Percentiles rank a stretch among this genome's conserved stretches.
Conservation (phyloP, 2,113 vertebrate genomes). For the Cyphomyrus discorhynchus region DNA sequence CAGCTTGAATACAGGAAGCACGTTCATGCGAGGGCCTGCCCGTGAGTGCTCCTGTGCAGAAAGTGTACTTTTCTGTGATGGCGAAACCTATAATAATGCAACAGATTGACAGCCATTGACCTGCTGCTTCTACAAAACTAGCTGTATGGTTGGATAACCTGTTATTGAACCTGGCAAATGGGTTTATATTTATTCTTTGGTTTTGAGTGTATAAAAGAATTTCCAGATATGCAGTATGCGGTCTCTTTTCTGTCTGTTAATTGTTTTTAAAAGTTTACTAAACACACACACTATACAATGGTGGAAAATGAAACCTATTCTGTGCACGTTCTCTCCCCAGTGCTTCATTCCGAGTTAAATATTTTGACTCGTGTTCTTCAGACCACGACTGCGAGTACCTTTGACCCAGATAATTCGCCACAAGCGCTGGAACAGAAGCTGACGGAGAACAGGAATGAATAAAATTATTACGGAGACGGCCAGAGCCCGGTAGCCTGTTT, state of each 20-base stretch:
- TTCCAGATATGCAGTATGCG: not conserved
- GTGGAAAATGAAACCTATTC: not conserved
- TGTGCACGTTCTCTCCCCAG: not conserved
- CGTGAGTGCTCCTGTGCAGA: not conserved
- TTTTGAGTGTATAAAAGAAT: not conserved
- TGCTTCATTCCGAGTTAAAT: not conserved
- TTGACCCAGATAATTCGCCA: not conserved
- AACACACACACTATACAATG: not conserved
- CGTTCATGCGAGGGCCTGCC: not conserved
- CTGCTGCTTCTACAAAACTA: not conserved
- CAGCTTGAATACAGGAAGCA: not conserved
- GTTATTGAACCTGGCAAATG: not conserved
- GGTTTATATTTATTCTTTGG: not conserved
- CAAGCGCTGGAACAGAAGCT: not conserved
- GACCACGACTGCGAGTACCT: not conserved
- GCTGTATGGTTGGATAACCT: not conserved
- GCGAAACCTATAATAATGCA: not conserved
- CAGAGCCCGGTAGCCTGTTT: not conserved
- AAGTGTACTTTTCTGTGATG: not conserved
- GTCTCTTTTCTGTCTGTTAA: not conserved
- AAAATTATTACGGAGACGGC: not conserved
- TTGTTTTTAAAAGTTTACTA: not conserved
- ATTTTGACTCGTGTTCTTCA: not conserved
- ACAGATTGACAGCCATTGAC: not conserved
- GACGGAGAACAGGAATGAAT: not conserved